Evolutionary conservation across 2,113 vertebrate genomes (phyloP).

Genomic region (Hippocampus zosterae): DNA sequence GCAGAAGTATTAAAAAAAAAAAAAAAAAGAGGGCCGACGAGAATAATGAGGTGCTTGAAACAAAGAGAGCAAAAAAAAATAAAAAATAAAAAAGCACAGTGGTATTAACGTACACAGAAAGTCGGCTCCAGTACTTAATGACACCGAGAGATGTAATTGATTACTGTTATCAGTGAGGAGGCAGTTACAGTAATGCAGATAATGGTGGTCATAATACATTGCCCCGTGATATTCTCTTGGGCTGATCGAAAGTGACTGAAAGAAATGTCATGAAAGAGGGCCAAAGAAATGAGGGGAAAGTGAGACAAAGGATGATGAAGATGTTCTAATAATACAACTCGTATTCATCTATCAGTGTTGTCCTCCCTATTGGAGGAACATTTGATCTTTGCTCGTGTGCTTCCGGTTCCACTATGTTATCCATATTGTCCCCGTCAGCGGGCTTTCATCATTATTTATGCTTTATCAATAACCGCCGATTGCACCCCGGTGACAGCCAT

Average conservation of each 20-base stretch:
- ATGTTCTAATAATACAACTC: conserved; percentile 47
- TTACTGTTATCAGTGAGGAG: conserved; percentile 59
- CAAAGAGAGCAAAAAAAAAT: not conserved
- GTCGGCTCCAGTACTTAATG: conserved; percentile 26
- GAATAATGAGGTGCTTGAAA: conserved; percentile 18
- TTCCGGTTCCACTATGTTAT: conserved; percentile 18
- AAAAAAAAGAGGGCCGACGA: conserved; percentile 10
- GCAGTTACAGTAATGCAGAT: conserved; percentile 60
- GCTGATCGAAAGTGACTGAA: conserved; percentile 40
- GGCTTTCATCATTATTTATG: conserved; percentile 20
- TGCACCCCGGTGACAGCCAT: conserved; percentile 27
- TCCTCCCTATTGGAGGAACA: conserved; percentile 23
- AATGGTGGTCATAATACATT: conserved; percentile 46
- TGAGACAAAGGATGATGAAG: conserved; percentile 42
- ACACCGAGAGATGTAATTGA: conserved; percentile 53
- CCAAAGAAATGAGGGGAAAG: conserved; percentile 8
- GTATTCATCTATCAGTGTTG: conserved; percentile 48
- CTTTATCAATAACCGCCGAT: conserved; percentile 44
- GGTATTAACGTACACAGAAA: conserved; percentile 17
- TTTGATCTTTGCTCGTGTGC: conserved; percentile 39
- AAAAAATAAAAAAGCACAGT: conserved; percentile 15
- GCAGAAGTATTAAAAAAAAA: conserved; percentile 17
- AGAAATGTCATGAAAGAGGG: conserved; percentile 19
- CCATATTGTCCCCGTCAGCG: conserved; percentile 34
- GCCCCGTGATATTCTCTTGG: conserved; percentile 32